phyloP scores from a whole-genome alignment of 30 jellyfish, hydroid and myxozoan species.

The Hydractinia symbiolongicarpus region DNA sequence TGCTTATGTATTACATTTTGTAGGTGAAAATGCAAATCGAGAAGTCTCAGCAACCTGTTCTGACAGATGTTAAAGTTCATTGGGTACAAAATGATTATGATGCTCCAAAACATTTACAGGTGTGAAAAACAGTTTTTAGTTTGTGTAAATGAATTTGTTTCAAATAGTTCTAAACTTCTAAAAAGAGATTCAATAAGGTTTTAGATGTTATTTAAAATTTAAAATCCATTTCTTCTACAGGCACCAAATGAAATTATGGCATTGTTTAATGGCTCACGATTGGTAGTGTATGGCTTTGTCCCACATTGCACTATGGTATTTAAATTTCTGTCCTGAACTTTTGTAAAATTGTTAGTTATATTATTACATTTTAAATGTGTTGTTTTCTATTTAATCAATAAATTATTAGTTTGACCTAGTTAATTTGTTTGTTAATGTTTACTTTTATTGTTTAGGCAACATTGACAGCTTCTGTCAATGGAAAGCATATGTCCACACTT shows the following conservation, averaged over 20 bases:
- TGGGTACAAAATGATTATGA: constrained; percentile 74
- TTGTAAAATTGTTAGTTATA: too few species aligned
- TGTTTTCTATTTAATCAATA: too few species aligned
- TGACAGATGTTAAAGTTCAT: constrained; percentile 45
- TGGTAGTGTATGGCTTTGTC: constrained; percentile 82
- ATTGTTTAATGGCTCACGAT: constrained; percentile 69
- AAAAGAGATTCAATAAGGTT: too few species aligned
- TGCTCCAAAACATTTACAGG: constrained; percentile 77
- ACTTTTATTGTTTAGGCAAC: constrained; percentile 35
- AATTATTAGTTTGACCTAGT: background rate
- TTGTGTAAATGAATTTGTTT: too few species aligned
- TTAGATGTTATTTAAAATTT: too few species aligned
- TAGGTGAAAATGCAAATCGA: constrained; percentile 54
- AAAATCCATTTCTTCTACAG: constrained; percentile 11
- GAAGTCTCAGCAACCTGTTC: constrained; percentile 64
- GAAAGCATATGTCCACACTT: constrained; percentile 63
- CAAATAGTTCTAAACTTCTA: too few species aligned
- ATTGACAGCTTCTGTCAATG: constrained; percentile 63
- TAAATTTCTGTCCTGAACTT: too few species aligned
- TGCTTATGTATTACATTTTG: background rate
- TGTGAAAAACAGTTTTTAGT: background rate
- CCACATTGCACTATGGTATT: constrained; percentile 74
- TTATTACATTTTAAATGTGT: too few species aligned
- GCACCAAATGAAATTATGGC: constrained; percentile 68
- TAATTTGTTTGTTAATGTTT: background rate